A percentile compares a stretch with the other conserved stretches of the same genome.
phyloP scores from a whole-genome alignment of 37 sponge, comb jelly and placozoan species.

The Aplysina aerophoba region DNA sequence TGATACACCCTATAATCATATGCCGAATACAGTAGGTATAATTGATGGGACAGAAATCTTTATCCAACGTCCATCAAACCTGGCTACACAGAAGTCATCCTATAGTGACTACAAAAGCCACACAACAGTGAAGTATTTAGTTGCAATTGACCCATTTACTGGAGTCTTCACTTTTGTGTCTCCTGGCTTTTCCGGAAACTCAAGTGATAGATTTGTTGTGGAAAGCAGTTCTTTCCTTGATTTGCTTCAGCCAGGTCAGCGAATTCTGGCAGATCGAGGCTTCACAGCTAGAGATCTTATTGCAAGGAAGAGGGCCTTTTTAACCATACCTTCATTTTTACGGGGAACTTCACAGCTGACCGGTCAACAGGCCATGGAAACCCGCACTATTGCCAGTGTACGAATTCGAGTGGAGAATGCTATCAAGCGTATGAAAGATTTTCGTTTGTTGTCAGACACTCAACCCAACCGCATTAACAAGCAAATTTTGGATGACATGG shows the following conservation, averaged over 20 bases:
- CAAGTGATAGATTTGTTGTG: conserved; percentile 14
- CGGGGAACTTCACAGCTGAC: neutral
- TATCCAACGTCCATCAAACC: neutral
- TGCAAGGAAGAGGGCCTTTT: conserved; percentile 28
- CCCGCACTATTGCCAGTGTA: conserved; percentile 3
- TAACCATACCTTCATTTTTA: conserved; percentile 25
- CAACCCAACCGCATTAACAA: conserved; percentile 25
- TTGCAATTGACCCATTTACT: conserved; percentile 21
- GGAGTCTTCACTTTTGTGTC: conserved; percentile 25
- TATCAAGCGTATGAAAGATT: conserved; percentile 37
- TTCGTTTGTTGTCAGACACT: conserved; percentile 17
- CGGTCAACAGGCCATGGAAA: neutral
- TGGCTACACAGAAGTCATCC: conserved; percentile 14
- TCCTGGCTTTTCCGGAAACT: conserved; percentile 8
- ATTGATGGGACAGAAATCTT: conserved; percentile 25
- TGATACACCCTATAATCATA: conserved; percentile 1
- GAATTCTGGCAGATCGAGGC: conserved; percentile 25
- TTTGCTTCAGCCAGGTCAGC: conserved; percentile 4
- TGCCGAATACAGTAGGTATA: conserved; percentile 16
- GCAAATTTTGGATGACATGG: conserved; percentile 45
- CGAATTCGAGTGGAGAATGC: conserved; percentile 39
- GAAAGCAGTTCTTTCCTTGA: neutral
- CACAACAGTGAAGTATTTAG: conserved; percentile 43
- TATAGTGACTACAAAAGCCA: conserved; percentile 40
- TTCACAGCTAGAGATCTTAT: conserved; percentile 29